Base-by-base conservation (phyloP, 2,113 vertebrate genomes). In the Xyliphius kryptos region DNA sequence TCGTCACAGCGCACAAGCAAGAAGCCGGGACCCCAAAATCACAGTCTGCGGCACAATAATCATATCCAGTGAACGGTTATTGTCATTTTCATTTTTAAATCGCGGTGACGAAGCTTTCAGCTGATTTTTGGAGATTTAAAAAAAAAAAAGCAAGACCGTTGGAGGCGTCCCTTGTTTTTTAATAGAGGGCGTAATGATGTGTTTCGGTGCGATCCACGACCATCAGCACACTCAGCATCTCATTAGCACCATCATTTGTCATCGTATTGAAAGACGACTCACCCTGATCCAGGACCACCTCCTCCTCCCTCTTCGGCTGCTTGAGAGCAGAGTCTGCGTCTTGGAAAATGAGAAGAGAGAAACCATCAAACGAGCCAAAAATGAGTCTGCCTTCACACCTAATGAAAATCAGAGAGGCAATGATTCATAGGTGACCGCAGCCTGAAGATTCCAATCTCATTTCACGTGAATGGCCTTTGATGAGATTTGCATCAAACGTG, bases 281-380 rank as follows among this genome's bases (percentile, higher is more conserved):
- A 97, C 92, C 89, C 69, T 91, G 85, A 82, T 91, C 86, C 70
- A 89, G 78, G 68, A 79, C 77, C 7, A 86, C 82, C 26, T 84
- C 83, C 54, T 89, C 86, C 50, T 86, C 87, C 66, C 80, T 82
- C 73, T 76, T 89, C 38, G 77, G 72, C 43, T 89, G 83, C 57
- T 84, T 71, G 22, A 75, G 61, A 50, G 74, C 61, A 49, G 67
- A 72, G 59, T 72, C 70, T 59, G 82, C 81, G 73, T 78, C 88
- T 81, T 86, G 83, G 46, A 68, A 68, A 46, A 54, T 1, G 14
- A 17, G 32, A 49, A 37, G 11, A 36, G 6, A 63, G 11, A 59
- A 62, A 51, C 19, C 9, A 52, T 65, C 38, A 71, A 61, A 61
- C 12, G 61, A 46, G 21, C 21, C 22, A 41, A 15, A 57, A 59